Evolutionary conservation across 2,797 vertebrate genomes (phyloP).

Genomic region (Lates japonicus): DNA sequence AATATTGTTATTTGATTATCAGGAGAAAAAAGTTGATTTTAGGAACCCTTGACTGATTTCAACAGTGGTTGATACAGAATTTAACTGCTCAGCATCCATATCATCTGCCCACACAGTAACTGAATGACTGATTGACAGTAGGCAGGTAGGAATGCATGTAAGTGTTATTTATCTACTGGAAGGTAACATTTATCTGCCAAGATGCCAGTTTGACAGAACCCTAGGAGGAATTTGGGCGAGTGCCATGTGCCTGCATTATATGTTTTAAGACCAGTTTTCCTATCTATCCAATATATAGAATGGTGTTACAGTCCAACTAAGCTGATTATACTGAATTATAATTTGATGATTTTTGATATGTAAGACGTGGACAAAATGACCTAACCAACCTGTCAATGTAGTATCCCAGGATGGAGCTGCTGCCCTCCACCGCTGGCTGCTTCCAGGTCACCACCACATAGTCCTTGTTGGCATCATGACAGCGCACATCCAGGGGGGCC

Average conservation of each 20-base stretch:
- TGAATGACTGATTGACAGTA: background rate
- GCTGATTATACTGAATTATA: background rate
- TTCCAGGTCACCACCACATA: constrained; percentile 99
- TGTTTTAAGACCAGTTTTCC: background rate
- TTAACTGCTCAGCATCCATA: too few relatives aligned
- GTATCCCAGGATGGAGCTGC: constrained; percentile 94
- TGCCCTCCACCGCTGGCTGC: constrained; percentile 96
- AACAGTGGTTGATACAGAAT: background rate
- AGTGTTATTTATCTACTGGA: constrained; percentile 4
- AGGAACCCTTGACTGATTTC: background rate
- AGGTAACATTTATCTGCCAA: background rate
- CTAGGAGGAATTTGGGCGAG: background rate
- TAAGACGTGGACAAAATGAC: background rate
- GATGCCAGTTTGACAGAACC: background rate
- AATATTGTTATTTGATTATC: too few relatives aligned
- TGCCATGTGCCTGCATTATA: background rate
- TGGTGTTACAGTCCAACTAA: background rate
- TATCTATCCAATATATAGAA: background rate
- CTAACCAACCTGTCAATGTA: constrained; percentile 93
- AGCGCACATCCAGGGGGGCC: constrained; percentile 93
- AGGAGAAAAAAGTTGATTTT: background rate
- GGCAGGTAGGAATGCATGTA: background rate
- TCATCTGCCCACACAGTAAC: background rate
- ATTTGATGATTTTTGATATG: background rate
- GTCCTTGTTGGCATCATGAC: constrained; percentile 97